These are phyloP conservation scores for Diaperis boleti DNA, from an alignment of 2,888 invertebrate species.

Conservation along the genomic window DNA sequence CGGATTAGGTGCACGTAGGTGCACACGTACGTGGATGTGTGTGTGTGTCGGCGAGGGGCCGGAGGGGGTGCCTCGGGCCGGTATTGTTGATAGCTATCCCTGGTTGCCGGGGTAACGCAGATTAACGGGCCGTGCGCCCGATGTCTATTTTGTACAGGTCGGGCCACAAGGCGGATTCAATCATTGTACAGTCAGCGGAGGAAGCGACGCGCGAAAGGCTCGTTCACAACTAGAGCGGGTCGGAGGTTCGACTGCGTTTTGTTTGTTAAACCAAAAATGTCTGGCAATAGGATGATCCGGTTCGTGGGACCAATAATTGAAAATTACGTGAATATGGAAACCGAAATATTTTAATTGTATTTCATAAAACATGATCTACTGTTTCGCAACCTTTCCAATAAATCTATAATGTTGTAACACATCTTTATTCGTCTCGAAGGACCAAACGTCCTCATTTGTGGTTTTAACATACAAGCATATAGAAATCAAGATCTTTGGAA, in stretches of 20 bases:
- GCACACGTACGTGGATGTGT: slow-evolving; percentile 29
- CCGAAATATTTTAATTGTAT: too few species aligned
- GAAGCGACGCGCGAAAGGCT: slow-evolving; percentile 36
- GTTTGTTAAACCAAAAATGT: too few species aligned
- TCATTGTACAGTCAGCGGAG: slow-evolving; percentile 64
- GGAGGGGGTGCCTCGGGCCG: slow-evolving; percentile 55
- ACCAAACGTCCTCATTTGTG: too few species aligned
- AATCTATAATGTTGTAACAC: too few species aligned
- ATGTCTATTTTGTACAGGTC: slow-evolving; percentile 68
- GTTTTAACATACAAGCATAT: too few species aligned
- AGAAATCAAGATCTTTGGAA: too few species aligned
- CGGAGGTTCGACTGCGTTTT: background rate
- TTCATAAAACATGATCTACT: too few species aligned
- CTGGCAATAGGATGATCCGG: too few species aligned
- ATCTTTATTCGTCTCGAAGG: too few species aligned
- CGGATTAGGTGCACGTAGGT: background rate
- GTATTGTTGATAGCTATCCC: slow-evolving; percentile 68
- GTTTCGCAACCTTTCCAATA: too few species aligned
- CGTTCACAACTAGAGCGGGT: slow-evolving; percentile 50
- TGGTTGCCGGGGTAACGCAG: slow-evolving; percentile 67
- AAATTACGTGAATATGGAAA: too few species aligned
- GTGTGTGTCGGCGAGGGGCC: slow-evolving; percentile 33
- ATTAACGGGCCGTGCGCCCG: slow-evolving; percentile 67
- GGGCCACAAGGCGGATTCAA: slow-evolving; percentile 63
- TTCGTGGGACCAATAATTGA: too few species aligned